Percentiles rank a stretch among this genome's conserved stretches.
phyloP scores from a whole-genome alignment of 2,888 invertebrate species.

The Allolobophora icterica region DNA sequence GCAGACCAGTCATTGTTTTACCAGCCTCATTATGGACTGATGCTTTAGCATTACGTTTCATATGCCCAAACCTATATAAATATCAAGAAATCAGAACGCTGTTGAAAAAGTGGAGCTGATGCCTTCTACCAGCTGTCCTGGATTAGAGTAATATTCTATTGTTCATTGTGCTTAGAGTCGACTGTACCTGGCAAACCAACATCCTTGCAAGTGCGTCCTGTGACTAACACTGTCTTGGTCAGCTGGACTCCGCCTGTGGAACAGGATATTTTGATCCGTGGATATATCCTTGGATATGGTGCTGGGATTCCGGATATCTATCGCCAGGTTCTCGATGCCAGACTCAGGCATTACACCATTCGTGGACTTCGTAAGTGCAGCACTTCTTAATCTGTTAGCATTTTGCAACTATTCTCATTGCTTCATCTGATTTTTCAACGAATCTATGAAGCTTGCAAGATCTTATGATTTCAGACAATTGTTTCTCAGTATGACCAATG shows the following conservation, averaged over 20 bases:
- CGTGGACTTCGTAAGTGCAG: conserved; percentile 74
- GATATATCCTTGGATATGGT: conserved; percentile 93
- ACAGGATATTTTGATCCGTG: conserved; percentile 82
- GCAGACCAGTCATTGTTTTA: too few relatives aligned
- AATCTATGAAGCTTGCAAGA: neutral
- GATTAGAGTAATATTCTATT: neutral
- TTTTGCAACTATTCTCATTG: neutral
- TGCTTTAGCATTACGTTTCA: neutral
- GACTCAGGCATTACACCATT: conserved; percentile 80
- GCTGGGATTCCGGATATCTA: conserved; percentile 91
- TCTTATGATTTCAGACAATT: neutral
- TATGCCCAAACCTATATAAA: neutral
- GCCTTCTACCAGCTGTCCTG: neutral
- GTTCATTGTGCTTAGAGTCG: conserved; percentile 60
- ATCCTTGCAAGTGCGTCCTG: conserved; percentile 79
- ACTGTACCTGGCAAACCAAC: conserved; percentile 85
- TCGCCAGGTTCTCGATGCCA: conserved; percentile 80
- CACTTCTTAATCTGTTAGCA: neutral
- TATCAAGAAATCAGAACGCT: neutral
- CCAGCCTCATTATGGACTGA: neutral
- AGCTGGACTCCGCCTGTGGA: conserved; percentile 85
- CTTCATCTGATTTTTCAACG: neutral
- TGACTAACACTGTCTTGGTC: conserved; percentile 84
- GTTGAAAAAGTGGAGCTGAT: neutral
- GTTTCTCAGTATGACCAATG: too few relatives aligned